Evolutionary conservation across 1,140 invertebrate genomes (phyloP).

Genomic region (Drosophila rufa): DNA sequence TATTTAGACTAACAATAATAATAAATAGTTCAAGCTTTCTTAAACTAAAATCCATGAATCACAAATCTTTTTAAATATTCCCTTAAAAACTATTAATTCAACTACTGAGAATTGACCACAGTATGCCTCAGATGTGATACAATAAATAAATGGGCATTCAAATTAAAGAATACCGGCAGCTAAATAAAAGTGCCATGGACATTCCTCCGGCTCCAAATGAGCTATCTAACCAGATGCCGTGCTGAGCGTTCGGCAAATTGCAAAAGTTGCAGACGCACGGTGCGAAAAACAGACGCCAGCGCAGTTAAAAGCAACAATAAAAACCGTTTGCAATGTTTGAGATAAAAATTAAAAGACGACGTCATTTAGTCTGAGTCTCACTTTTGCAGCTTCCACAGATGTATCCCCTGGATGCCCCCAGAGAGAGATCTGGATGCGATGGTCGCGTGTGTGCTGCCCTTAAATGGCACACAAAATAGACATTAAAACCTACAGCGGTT

Average conservation of each 20-base stretch:
- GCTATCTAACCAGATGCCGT: conserved; percentile 65
- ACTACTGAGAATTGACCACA: background rate
- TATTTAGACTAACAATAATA: background rate
- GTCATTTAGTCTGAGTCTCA: conserved; percentile 63
- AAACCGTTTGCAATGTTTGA: conserved; percentile 82
- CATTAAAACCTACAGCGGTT: conserved; percentile 64
- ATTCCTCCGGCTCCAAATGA: conserved; percentile 32
- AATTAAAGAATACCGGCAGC: conserved; percentile 64
- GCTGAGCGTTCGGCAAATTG: conserved; percentile 67
- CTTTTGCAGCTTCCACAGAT: conserved; percentile 6
- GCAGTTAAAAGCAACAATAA: conserved; percentile 82
- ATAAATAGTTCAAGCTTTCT: too few relatives aligned
- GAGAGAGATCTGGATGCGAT: conserved; percentile 23
- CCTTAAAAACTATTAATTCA: background rate
- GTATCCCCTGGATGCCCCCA: conserved; percentile 8
- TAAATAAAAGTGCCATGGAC: conserved; percentile 37
- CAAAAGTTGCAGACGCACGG: conserved; percentile 59
- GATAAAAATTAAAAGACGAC: conserved; percentile 84
- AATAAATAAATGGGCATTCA: conserved; percentile 69
- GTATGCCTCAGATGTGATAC: background rate
- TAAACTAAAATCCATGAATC: too few relatives aligned
- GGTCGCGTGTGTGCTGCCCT: conserved; percentile 76
- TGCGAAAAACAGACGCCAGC: conserved; percentile 64
- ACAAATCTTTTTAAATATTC: too few relatives aligned
- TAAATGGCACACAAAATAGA: conserved; percentile 79